phyloP scores from a whole-genome alignment of 2,888 invertebrate genomes.

The Ceriagrion tenellum region DNA sequence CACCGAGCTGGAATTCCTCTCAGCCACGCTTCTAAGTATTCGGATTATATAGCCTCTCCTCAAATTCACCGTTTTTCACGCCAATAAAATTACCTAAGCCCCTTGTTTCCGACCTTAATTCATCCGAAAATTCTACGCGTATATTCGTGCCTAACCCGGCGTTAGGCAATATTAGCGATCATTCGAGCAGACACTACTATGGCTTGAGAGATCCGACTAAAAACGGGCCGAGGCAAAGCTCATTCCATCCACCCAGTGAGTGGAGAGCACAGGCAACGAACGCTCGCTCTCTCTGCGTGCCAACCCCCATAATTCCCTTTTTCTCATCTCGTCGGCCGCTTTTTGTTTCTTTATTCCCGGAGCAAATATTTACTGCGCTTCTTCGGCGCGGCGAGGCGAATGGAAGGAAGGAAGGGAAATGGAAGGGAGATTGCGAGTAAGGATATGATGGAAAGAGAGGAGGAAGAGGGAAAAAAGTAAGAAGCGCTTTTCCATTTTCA shows the following conservation, averaged over 20 bases:
- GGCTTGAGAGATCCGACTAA: slow-evolving; percentile 12
- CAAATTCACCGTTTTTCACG: background rate
- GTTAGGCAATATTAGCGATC: slow-evolving; percentile 31
- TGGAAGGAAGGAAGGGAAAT: background rate
- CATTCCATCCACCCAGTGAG: background rate
- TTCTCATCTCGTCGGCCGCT: slow-evolving; percentile 34
- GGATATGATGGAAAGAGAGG: background rate
- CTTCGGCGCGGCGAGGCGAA: slow-evolving; percentile 24
- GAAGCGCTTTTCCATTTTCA: background rate
- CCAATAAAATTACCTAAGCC: background rate
- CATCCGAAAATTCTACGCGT: background rate
- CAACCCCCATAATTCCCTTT: slow-evolving; percentile 37
- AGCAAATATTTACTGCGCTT: slow-evolving; percentile 24
- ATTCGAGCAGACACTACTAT: slow-evolving; percentile 21
- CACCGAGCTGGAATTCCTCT: background rate
- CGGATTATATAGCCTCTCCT: background rate
- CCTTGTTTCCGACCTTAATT: background rate
- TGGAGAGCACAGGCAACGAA: background rate
- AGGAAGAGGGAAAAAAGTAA: background rate
- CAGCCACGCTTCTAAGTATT: background rate
- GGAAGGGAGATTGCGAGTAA: background rate
- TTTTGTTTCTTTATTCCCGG: slow-evolving; percentile 46
- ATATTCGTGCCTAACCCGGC: background rate
- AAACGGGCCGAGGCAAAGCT: background rate
- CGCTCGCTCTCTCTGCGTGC: background rate